Evolutionary conservation across 2,888 invertebrate genomes (phyloP), one percentile per base, ranked within the genome.

Genomic region (Hartigia nigra): DNA sequence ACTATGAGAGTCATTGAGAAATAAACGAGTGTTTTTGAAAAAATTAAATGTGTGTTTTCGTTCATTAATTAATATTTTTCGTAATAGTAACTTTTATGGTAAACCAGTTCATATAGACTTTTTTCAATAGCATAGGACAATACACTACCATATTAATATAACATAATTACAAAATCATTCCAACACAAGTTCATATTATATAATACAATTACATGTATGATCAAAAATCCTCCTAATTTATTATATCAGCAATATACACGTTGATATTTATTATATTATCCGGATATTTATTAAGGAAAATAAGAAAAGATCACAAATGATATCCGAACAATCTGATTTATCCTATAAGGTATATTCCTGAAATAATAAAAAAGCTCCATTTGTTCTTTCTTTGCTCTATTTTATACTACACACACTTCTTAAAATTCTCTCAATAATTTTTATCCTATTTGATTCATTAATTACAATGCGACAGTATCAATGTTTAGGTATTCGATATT

Each of bases 31-130:
- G 36, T 79, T 80, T 80, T 77, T 80, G 78, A 79, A 34, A 80
- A 84, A 81, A 84, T 79, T 82, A 79, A 82, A 80, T 82, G 81
- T 82, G 77, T 84, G 81, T 86, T 79, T 83, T 82, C 79, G 78
- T 82, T 87, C 82, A 78, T 82, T 81, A 81, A 84, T 87, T 84
- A 86, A 86, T 86, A 84, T 82, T 86, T 80, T 85, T 87, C 82
- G 82, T 82, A 84, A 84, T 87, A 81, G 82, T 86, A 85, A 84
- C 81, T 85, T 85, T 84, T 80, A 77, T 79, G 81, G 79, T 85
- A 84, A 83, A 84, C 84, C 82, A 82, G 82, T 84, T 87, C 80
- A 87, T 82, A 23, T 55, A 84, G 85, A 84, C 83, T 81, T 83
- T 70, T 70, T 32, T 77, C 76, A 79, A 82, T 81, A 83, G 82